Evolutionary conservation across 2,113 vertebrate species (phyloP), one percentile per base, ranked within the genome.

Genomic region (Ictidomys tridecemlineatus): DNA sequence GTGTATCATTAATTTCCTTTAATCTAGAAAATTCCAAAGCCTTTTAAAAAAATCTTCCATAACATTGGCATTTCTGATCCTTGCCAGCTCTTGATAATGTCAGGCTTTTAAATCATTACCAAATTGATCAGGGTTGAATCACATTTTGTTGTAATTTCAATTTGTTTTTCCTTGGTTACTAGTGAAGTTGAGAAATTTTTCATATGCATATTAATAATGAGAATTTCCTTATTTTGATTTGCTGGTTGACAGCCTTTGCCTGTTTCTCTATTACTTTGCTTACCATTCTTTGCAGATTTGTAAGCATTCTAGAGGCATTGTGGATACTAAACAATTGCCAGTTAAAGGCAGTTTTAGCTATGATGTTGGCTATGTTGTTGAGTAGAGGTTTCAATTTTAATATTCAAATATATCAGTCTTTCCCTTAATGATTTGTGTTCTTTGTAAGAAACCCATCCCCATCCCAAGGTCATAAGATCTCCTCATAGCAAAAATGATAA

Each of bases 21-120:
- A 85, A 34, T 51, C 32, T 74, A 88, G 77, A 93, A 87, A 95
- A 63, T 8, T 61, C 24, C 17, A 4, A 34, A 74, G 10, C 2
- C 32, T 80, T 83, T 78, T 37, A 17, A 76, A 63, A 95, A 85
- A 58, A 77, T 61, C 37, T 82, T 88, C 58, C 37, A 61, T 63
- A 70, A 73, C 26, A 63, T 58, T 80, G 58, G 79, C 5, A 83
- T 72, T 87, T 92, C 95, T 96, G 32, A 80, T 93, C 74, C 20
- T 92, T 86, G 73, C 74, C 37, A 78, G 69, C 16, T 72, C 63
- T 86, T 87, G 48, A 72, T 61, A 94, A 86, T 24, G 42, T 87
- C 76, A 95, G 79, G 94, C 17, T 45, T 92, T 78, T 95, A 12
- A 58, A 93, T 83, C 73, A 89, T 92, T 86, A 51, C 30, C 32